A percentile compares a stretch with the other conserved stretches of the same genome.
These are phyloP conservation scores for Myotis daubentonii DNA, from an alignment of 2,797 vertebrate genomes.

Conservation along the genomic window DNA sequence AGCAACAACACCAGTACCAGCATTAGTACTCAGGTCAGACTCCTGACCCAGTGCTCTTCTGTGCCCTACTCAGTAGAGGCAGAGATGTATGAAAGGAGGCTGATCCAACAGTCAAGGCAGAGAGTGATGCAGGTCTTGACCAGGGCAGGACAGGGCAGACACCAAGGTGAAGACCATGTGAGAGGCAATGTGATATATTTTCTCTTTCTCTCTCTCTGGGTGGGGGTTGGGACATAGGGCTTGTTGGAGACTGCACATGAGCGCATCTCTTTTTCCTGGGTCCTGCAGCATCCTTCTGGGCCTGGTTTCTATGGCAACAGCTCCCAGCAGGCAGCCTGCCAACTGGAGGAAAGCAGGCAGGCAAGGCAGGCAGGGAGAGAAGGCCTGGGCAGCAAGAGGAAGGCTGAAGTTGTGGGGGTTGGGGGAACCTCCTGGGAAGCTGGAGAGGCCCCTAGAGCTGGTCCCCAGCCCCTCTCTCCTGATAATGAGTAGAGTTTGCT, in stretches of 20 bases:
- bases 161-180: conserved; percentile 18
- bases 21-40: conserved; percentile 19
- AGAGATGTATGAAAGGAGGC: background rate
- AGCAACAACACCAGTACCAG: conserved; percentile 1
- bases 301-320: conserved; percentile 86
- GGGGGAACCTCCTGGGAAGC: conserved; percentile 9
- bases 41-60: background rate
- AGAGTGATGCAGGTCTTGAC: background rate
- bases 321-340: conserved; percentile 81
- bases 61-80: background rate
- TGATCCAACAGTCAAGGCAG: background rate
- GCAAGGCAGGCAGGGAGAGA: conserved; percentile 68
- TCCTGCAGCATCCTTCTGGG: conserved; percentile 83
- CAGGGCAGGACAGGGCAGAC: background rate
- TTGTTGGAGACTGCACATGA: conserved; percentile 69
- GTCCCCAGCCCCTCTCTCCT: background rate
- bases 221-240: conserved; percentile 73
- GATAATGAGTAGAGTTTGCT: background rate
- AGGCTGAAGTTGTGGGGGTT: conserved; percentile 48
- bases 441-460: background rate
- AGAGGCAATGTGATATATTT: background rate
- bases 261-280: conserved; percentile 73
- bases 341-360: conserved; percentile 77
- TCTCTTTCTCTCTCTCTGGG: background rate
- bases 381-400: conserved; percentile 66